phyloP scores from a whole-genome alignment of 2,797 vertebrate species.

The Poecilia gillii region DNA sequence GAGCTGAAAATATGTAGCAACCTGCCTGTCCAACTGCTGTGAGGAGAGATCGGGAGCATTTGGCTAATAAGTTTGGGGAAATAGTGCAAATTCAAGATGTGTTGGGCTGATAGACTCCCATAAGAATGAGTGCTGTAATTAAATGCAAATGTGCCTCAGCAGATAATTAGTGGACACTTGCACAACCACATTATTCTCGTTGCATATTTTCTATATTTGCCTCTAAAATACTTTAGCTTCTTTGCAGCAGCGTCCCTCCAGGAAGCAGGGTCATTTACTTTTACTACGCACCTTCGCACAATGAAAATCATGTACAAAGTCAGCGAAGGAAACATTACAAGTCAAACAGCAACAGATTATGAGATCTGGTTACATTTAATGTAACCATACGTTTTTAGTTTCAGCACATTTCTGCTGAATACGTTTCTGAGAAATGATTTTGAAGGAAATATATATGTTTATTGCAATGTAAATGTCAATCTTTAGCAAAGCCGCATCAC shows the following conservation, averaged over 20 bases:
- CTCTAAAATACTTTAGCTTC: neutral
- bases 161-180: neutral
- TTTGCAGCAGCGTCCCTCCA: neutral
- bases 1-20: neutral
- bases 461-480: neutral
- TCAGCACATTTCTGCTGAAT: neutral
- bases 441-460: neutral
- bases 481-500: neutral
- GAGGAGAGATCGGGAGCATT: neutral
- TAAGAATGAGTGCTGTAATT: neutral
- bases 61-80: neutral
- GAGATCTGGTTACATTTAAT: neutral
- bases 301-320: neutral
- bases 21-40: neutral
- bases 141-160: neutral
- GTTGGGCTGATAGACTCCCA: neutral
- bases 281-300: neutral
- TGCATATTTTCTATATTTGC: neutral
- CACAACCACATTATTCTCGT: neutral
- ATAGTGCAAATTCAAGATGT: neutral
- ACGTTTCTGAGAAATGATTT: neutral
- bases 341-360: neutral
- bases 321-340: neutral
- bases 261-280: neutral
- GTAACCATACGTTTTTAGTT: neutral